A percentile compares a stretch with the other conserved stretches of the same genome.
These are phyloP conservation scores for Sebastiscus tertius DNA, from an alignment of 2,797 vertebrate genomes.

Conservation along the genomic window DNA sequence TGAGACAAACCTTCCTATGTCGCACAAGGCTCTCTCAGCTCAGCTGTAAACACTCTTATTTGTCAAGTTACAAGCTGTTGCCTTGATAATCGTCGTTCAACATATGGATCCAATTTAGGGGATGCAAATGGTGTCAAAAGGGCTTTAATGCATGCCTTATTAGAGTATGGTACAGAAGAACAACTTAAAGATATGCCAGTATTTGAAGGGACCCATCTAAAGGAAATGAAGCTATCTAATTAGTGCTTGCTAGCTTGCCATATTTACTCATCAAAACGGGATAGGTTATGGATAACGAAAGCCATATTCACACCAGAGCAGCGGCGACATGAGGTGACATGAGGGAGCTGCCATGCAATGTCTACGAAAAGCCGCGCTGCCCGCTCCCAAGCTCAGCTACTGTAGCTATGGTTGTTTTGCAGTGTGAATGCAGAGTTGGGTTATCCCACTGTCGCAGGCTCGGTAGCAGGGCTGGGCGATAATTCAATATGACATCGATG, in stretches of 20 bases:
- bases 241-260: neutral
- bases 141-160: neutral
- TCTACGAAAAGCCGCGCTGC: rapidly evolving
- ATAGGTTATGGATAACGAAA: neutral
- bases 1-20: slow-evolving; percentile 22
- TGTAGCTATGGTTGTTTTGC: neutral
- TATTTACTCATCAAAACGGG: neutral
- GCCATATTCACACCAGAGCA: too few relatives aligned
- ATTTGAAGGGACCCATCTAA: neutral
- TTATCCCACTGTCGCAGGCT: neutral
- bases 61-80: slow-evolving; percentile 17
- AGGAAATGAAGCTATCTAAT: neutral
- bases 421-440: neutral
- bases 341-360: too few relatives aligned
- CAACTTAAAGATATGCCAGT: neutral
- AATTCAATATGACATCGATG: too few relatives aligned
- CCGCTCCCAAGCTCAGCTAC: rapidly evolving
- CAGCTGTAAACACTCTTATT: slow-evolving; percentile 21
- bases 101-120: neutral
- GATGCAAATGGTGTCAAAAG: neutral
- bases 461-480: neutral
- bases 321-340: too few relatives aligned
- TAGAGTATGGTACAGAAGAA: neutral
- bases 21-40: neutral
- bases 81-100: neutral